These are phyloP conservation scores for Falco biarmicus DNA, from an alignment of 2,797 vertebrate genomes.

Conservation along the genomic window DNA sequence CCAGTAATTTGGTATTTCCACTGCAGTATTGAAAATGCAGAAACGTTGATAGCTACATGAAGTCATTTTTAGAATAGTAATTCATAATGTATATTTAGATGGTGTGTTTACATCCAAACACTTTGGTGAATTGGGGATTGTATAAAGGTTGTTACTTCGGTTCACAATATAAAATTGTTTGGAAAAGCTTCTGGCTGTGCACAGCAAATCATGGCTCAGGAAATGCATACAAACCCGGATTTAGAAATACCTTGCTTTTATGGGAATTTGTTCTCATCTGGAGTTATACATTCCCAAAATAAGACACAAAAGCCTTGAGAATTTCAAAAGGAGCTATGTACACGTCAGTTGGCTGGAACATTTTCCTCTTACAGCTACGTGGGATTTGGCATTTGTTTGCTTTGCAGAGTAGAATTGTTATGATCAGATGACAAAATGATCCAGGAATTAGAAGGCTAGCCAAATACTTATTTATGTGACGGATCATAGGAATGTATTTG, in stretches of 20 bases:
- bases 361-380: neutral
- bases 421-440: neutral
- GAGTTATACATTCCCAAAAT: neutral
- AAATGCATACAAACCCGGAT: neutral
- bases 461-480: neutral
- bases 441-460: neutral
- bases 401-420: neutral
- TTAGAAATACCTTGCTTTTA: neutral
- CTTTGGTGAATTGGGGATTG: neutral
- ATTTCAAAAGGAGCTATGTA: neutral
- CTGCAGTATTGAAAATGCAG: neutral
- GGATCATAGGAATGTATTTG: neutral
- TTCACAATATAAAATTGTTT: neutral
- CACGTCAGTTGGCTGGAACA: neutral
- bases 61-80: neutral
- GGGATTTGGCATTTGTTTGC: neutral
- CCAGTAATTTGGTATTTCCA: neutral
- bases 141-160: neutral
- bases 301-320: neutral
- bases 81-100: neutral
- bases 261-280: neutral
- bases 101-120: neutral
- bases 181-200: neutral
- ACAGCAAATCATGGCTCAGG: neutral
- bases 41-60: neutral